A percentile compares a stretch with the other conserved stretches of the same genome.
These are phyloP conservation scores for Eriosoma lanigerum DNA, from an alignment of 1,140 invertebrate species.

Conservation along the genomic window DNA sequence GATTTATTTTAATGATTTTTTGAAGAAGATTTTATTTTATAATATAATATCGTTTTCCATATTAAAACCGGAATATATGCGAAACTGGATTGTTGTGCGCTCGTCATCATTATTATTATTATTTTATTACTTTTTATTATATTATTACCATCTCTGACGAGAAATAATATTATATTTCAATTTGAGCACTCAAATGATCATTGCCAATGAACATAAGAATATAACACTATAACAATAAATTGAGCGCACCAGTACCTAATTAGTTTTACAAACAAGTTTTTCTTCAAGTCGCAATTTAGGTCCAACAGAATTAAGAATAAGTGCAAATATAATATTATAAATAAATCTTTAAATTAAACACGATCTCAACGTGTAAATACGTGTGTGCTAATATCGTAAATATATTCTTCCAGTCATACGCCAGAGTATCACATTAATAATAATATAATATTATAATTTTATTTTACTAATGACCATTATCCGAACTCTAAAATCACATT, in stretches of 20 bases:
- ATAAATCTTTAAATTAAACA: conserved; percentile 28
- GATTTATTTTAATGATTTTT: conserved; percentile 28
- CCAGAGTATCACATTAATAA: not conserved
- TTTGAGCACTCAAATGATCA: not conserved
- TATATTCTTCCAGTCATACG: not conserved
- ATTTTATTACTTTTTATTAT: not conserved
- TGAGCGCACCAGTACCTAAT: conserved; percentile 5
- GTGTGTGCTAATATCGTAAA: not conserved
- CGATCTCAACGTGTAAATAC: not conserved
- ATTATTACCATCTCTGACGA: not conserved
- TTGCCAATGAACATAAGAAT: not conserved
- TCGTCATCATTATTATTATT: not conserved
- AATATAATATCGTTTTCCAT: not conserved
- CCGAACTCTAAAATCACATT: not conserved
- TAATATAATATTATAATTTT: no score
- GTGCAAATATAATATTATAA: not conserved
- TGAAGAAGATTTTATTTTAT: not conserved
- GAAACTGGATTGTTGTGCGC: not conserved
- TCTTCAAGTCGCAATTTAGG: not conserved
- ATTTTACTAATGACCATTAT: no score
- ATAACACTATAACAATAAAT: not conserved
- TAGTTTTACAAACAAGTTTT: conserved; percentile 35
- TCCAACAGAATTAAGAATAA: not conserved
- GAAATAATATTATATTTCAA: conserved; percentile 22
- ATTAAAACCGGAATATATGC: conserved; percentile 17